Conservation (phyloP, 2,797 vertebrate genomes). For the Diceros bicornis region DNA sequence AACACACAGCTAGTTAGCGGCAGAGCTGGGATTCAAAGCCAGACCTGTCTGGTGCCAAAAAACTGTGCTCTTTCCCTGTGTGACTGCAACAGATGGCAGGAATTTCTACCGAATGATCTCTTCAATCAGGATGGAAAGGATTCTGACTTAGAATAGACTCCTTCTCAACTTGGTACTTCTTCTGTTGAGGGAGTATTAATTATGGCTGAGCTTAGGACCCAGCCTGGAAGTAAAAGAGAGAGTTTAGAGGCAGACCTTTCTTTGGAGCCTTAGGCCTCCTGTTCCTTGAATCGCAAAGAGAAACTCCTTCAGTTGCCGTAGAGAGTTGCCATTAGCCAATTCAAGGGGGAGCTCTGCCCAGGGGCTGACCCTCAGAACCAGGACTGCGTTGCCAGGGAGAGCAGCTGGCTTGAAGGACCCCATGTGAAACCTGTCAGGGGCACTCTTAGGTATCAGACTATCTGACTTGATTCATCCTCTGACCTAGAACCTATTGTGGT, state of each 20-base stretch:
- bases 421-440: background rate
- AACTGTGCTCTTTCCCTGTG: background rate
- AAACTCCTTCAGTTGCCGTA: background rate
- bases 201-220: background rate
- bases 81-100: background rate
- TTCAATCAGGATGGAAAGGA: slow-evolving; percentile 17
- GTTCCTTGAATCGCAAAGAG: background rate
- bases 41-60: slow-evolving; percentile 37
- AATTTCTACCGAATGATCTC: slow-evolving; percentile 11
- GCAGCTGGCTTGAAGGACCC: background rate
- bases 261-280: background rate
- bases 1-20: background rate
- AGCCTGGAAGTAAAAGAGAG: background rate
- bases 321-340: background rate
- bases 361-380: background rate
- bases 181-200: background rate
- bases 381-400: background rate
- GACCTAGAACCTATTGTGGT: background rate
- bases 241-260: slow-evolving; percentile 37
- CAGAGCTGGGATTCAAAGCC: slow-evolving; percentile 30
- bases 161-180: slow-evolving; percentile 8
- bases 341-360: background rate
- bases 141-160: slow-evolving; percentile 38
- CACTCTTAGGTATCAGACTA: background rate
- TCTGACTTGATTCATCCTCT: background rate